These are phyloP conservation scores for Dysdera silvatica DNA, from an alignment of 1,140 invertebrate genomes.

Conservation along the genomic window DNA sequence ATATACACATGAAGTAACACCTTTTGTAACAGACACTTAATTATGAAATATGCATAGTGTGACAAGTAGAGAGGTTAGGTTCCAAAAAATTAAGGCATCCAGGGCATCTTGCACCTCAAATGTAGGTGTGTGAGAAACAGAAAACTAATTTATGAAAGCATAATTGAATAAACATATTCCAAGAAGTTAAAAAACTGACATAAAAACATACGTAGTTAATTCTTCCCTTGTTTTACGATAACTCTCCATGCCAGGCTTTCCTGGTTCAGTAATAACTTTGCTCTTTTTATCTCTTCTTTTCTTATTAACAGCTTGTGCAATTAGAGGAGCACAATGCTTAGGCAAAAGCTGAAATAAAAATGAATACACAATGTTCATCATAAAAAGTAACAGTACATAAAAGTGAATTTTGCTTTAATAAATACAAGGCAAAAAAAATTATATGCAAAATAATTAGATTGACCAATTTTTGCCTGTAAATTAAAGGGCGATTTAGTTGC, in stretches of 20 bases:
- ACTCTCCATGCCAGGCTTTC: constrained; percentile 87
- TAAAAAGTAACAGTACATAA: not conserved
- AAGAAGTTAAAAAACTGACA: too few species aligned
- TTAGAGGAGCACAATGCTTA: constrained; percentile 85
- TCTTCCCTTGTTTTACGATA: constrained; percentile 92
- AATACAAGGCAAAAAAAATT: too few species aligned
- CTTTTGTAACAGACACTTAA: too few species aligned
- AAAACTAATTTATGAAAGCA: constrained; percentile 9
- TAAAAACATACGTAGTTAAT: constrained; percentile 63
- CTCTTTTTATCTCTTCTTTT: constrained; percentile 79
- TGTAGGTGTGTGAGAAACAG: not conserved
- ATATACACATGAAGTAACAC: too few species aligned
- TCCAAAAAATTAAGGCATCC: too few species aligned
- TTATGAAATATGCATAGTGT: too few species aligned
- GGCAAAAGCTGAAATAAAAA: constrained; percentile 59
- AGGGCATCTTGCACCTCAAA: too few species aligned
- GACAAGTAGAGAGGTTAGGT: too few species aligned
- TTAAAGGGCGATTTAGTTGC: too few species aligned
- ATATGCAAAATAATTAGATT: too few species aligned
- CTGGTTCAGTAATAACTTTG: constrained; percentile 72
- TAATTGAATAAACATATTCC: too few species aligned
- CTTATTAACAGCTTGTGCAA: constrained; percentile 75
- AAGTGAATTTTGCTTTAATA: not conserved
- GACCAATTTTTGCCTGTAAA: too few species aligned
- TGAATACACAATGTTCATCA: not conserved